Evolutionary conservation across 1,140 invertebrate genomes (phyloP), one percentile per base, ranked within the genome.

Genomic region (Solen grandis): DNA sequence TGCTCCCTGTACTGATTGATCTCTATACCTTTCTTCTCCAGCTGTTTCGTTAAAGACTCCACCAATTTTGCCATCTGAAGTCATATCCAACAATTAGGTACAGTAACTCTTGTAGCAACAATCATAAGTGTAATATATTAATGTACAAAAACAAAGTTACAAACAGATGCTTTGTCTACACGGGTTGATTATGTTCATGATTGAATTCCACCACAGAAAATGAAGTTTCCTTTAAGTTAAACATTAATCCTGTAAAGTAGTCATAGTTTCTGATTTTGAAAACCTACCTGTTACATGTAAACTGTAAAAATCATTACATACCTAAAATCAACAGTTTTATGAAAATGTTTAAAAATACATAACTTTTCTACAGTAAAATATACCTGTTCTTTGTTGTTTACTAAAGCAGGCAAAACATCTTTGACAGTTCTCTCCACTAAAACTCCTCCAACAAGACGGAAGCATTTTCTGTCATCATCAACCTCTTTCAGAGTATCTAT

Each of bases 1-100:
- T 96, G 96, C 89, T 98, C 96, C 90, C 97, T 97, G 91, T 96
- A 99, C 83, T 97, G 96, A 90, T 98, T 97, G 41, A 99, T 96
- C 92, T 99, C 97, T 63, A 94, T 92, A 5, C 97, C 97, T 93
- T 99, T 99, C 83, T 95, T 95, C 41, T 95, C 93, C 16, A 99
- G 92, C 91, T 98, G 96, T 62, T 96, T 95, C 63, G 95, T 96
- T 16, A 98, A 93, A 66, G 94, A 94, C 89, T 96, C 95, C 66
- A 97, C 95, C 2, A 97, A 93, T 91, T 96, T 95, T 4, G 94
- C 94, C 79, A 99, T 92, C 94, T 96, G 90, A 25, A 81, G n/a
- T 50, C 13, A n/a, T 50, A n/a, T 50, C n/a, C 13, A 13, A n/a
- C n/a, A 13, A 14, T 50, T 50, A 50, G 13, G 13, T 13, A 50